Evolutionary conservation across 1,140 invertebrate species (phyloP).

Genomic region (Aphelinus atriplicis): DNA sequence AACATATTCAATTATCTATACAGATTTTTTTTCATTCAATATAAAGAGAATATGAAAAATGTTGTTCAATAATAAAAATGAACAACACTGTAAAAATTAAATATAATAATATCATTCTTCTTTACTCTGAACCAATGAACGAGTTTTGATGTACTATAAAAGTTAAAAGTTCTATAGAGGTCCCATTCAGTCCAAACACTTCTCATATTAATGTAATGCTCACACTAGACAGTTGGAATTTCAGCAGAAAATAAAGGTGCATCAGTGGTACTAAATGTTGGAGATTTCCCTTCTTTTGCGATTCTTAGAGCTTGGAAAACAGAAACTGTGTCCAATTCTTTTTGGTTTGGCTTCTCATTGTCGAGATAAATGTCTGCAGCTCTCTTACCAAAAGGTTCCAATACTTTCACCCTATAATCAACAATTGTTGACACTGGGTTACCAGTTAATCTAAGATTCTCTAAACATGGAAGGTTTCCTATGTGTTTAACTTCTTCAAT

Average conservation of each 20-base stretch:
- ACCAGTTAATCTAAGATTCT: constrained; percentile 84
- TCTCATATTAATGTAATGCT: too few relatives aligned
- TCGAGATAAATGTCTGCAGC: constrained; percentile 84
- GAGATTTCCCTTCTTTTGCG: constrained; percentile 71
- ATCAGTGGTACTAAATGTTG: constrained; percentile 57
- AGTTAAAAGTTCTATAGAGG: too few relatives aligned
- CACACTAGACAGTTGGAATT: constrained; percentile 48
- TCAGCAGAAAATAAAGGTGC: constrained; percentile 61
- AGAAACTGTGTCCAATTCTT: constrained; percentile 90
- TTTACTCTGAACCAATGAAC: too few relatives aligned
- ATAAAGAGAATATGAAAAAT: too few relatives aligned
- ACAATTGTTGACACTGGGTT: constrained; percentile 88
- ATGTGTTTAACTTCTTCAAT: constrained; percentile 85
- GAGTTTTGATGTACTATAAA: too few relatives aligned
- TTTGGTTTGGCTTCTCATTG: constrained; percentile 85
- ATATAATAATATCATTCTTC: too few relatives aligned
- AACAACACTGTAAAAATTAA: too few relatives aligned
- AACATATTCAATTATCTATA: too few relatives aligned
- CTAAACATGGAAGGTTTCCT: constrained; percentile 84
- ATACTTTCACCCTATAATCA: constrained; percentile 91
- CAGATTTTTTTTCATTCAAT: too few relatives aligned
- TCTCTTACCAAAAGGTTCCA: constrained; percentile 83
- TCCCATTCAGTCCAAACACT: too few relatives aligned
- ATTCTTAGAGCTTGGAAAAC: constrained; percentile 86
- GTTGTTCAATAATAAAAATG: too few relatives aligned